Conservation (phyloP, 2,113 vertebrate species). For the human (Homo sapiens) region GRCh38 chr18:38525001-38525500, state of each 20-base stretch:
- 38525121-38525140: neutral
- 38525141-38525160: neutral
- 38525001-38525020: neutral
- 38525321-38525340: neutral
- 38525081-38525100: neutral
- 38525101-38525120: neutral
- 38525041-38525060: neutral
- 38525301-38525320: neutral
- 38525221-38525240: neutral
- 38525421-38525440: neutral
- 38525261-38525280: neutral
- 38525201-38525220: neutral
- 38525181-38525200: neutral
- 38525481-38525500: neutral
- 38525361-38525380: neutral
- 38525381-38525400: neutral
- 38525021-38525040: neutral
- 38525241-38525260: neutral
- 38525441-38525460: neutral
- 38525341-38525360: neutral
- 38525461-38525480: neutral
- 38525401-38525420: neutral
- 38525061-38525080: neutral
- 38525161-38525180: neutral
- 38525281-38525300: neutral